Evolutionary conservation across 2,888 invertebrate genomes (phyloP), one percentile per base, ranked within the genome.

Genomic region (Cheilosia pagana): DNA sequence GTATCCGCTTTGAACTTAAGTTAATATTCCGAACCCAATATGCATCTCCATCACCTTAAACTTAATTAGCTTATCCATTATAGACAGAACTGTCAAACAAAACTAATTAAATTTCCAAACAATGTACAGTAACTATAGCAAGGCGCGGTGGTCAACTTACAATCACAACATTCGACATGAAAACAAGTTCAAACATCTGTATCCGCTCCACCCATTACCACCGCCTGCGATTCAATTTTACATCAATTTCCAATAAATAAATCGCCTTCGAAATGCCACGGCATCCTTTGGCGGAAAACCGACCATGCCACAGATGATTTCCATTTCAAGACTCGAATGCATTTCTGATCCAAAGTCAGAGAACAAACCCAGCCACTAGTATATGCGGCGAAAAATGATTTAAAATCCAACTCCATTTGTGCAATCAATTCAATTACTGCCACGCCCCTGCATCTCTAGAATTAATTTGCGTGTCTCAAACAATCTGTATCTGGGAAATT

Each of bases 371-470:
- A 76, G 76, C 43, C 75, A 68, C 19, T 53, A 31, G 28, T 62
- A n/a, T 8, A 35, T 39, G 39, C 52, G 16, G 31, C 39, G 43
- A 81, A 81, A 76, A 62, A 85, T 85, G 85, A 85, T 85, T 85
- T 85, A 75, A 53, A 67, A 55, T 53, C 62, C 65, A 35, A 81
- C 81, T 81, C 41, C 85, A 71, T 85, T 85, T 81, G 85, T 81
- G 85, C 81, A 85, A 81, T 85, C 81, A 79, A 85, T 85, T 85
- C 85, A 85, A 85, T 81, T 85, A 75, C 76, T 50, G 75, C 28
- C 85, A 85, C 85, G 81, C 85, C 85, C 74, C 79, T 23, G 81
- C 71, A 81, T 81, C 75, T 81, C 50, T 62, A 70, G 85, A 78
- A 83, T 83, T 83, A 83, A 83, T 83, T 83, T 83, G 83, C 83